A percentile compares a stretch with the other conserved stretches of the same genome.
Evolutionary conservation across 2,888 invertebrate species (phyloP).

Genomic region (Archips crataeganus): DNA sequence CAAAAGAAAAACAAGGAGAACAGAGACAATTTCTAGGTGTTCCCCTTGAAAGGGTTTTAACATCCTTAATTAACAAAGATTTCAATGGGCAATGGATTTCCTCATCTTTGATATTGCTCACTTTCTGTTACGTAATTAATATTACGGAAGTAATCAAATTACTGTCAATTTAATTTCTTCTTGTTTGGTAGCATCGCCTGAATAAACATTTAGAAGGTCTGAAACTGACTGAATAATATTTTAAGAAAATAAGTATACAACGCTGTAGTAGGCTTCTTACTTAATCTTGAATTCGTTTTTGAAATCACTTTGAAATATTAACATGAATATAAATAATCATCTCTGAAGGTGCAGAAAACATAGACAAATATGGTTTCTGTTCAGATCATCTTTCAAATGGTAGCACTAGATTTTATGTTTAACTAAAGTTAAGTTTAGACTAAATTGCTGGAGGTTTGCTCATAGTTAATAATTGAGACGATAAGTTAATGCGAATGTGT

Average conservation of each 20-base stretch:
- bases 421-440: too few species aligned
- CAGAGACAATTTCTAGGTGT: neutral
- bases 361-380: neutral
- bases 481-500: too few species aligned
- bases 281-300: neutral
- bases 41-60: neutral
- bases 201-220: neutral
- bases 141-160: slow-evolving; percentile 29
- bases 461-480: too few species aligned
- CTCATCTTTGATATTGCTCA: slow-evolving; percentile 19
- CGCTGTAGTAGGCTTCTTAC: neutral
- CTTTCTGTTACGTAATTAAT: slow-evolving; percentile 18
- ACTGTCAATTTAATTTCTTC: slow-evolving; percentile 19
- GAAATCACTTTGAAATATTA: too few species aligned
- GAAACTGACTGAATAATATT: neutral
- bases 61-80: slow-evolving; percentile 1
- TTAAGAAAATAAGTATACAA: neutral
- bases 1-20: too few species aligned
- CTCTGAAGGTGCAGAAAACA: neutral
- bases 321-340: too few species aligned
- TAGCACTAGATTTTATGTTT: too few species aligned
- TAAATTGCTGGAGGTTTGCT: too few species aligned
- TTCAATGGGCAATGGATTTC: slow-evolving; percentile 11
- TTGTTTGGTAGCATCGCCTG: neutral
- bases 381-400: too few species aligned